A percentile compares a stretch with the other conserved stretches of the same genome.
These are phyloP conservation scores for Ctenodactylus gundi DNA, from an alignment of 2,113 vertebrate species.

Conservation along the genomic window DNA sequence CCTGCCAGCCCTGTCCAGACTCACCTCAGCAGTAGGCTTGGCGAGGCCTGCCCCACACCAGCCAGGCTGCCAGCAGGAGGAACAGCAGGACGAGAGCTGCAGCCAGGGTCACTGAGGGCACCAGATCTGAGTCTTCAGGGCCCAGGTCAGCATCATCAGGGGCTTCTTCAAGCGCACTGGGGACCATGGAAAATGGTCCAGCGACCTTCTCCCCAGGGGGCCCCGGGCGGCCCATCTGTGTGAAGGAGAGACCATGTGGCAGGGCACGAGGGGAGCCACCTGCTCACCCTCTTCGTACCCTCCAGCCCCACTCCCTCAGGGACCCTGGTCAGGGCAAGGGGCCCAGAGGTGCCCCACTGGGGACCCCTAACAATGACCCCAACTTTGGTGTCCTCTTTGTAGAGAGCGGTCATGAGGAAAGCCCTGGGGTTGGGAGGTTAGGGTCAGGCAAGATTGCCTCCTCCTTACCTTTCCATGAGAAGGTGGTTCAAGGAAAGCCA, in stretches of 20 bases:
- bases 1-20: rapidly evolving
- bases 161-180: rapidly evolving
- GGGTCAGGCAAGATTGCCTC: no score
- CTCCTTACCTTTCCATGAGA: not conserved
- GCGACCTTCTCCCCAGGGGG: conserved; percentile 2
- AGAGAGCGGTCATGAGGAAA: rapidly evolving
- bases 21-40: not conserved
- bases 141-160: rapidly evolving
- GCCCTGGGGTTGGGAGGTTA: no score
- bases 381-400: not conserved
- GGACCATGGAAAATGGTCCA: not conserved
- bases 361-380: not conserved
- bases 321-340: not conserved
- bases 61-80: not conserved
- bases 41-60: not conserved
- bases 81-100: conserved; percentile 12
- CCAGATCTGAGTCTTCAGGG: not conserved
- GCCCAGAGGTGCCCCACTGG: not conserved
- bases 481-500: not conserved
- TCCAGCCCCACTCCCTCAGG: rapidly evolving
- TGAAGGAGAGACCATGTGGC: not conserved
- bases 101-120: conserved; percentile 12
- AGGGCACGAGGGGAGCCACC: not conserved
- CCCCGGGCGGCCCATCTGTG: conserved; percentile 55
- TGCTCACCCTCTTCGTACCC: no score